Base-by-base conservation (phyloP, 2,797 vertebrate genomes). In the Garrulus glandarius region DNA sequence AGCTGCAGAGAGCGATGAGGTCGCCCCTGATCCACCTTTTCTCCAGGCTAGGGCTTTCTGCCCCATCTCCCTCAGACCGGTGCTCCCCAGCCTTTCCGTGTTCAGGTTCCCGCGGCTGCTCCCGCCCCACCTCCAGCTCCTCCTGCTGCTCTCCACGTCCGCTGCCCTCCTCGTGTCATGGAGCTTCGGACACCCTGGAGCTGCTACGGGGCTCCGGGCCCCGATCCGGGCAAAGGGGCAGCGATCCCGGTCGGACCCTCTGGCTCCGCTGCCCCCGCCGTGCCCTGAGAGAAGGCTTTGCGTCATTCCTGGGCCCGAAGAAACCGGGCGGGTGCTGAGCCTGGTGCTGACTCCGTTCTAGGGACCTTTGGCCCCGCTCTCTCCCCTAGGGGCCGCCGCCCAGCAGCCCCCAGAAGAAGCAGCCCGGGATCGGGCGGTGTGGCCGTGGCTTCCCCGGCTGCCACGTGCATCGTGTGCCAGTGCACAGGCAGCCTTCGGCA, bases 211-310 rank as follows among this genome's bases (percentile, higher is more conserved):
- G 29, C 29, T 56, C 9, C 2, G 1, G 0, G 3, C 29, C 23
- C 5, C 8, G 9, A 3, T 41, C 7, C 1, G 4, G 9, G 34
- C 0, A 0, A 37, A 23, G 5, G 7, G 7, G 10, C 43, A 14
- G 63, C 4, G 3, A 43, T 9, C 15, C 15, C 1, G 5, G 29
- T 8, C 1, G 8, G 20, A 12, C 8, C 16, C n/a, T 30, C 6
- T 10, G 2, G 20, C 59, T 56, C 21, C 29, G 8, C 34, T 4
- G 5, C 21, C 13, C 44, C 39, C 3, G 2, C 34, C 2, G 23
- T 12, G 3, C 22, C 10, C 18, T 7, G 5, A 11, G 15, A 3
- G 15, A 47, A 27, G 14, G 15, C 5, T 4, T 4, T 2, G 2
- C 5, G 7, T 19, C 24, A 19, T 43, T 43, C 24, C 32, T 6